phyloP scores from a whole-genome alignment of 2,888 invertebrate genomes.

The Scaeva pyrastri region DNA sequence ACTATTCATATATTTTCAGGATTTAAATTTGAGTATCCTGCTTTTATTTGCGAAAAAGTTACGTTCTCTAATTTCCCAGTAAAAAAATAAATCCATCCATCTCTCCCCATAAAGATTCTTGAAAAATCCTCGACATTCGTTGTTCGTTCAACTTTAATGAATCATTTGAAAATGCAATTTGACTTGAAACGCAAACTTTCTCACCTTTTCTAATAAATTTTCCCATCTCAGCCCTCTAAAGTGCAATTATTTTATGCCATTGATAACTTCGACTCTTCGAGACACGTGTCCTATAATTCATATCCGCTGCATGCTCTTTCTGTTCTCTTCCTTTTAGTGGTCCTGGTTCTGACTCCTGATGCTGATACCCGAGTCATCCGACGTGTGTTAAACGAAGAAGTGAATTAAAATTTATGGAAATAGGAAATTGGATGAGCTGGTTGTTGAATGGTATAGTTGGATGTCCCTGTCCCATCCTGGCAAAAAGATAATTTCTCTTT shows the following conservation, averaged over 20 bases:
- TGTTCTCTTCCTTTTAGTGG: neutral
- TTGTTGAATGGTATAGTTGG: neutral
- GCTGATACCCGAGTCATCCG: conserved; percentile 7
- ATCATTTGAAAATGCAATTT: conserved; percentile 13
- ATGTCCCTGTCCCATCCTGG: conserved; percentile 52
- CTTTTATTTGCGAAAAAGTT: no score
- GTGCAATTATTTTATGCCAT: conserved; percentile 29
- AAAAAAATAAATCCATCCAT: no score
- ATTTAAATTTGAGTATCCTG: no score
- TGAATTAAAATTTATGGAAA: conserved; percentile 69
- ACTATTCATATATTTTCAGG: no score
- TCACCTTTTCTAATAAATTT: conserved; percentile 56
- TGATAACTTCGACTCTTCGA: conserved; percentile 45
- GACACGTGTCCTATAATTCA: conserved; percentile 71
- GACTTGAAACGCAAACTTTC: conserved; percentile 21
- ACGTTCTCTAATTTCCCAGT: no score
- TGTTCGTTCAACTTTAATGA: neutral
- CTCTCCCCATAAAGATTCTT: neutral
- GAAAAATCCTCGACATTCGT: neutral
- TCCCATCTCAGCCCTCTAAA: conserved; percentile 36
- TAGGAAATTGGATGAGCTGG: conserved; percentile 71
- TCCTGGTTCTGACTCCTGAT: conserved; percentile 28
- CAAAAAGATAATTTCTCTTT: conserved; percentile 63
- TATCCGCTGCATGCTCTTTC: conserved; percentile 40
- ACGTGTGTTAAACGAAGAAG: conserved; percentile 42